Conservation (phyloP, 2,888 invertebrate genomes). For the Uropetala carovei region DNA sequence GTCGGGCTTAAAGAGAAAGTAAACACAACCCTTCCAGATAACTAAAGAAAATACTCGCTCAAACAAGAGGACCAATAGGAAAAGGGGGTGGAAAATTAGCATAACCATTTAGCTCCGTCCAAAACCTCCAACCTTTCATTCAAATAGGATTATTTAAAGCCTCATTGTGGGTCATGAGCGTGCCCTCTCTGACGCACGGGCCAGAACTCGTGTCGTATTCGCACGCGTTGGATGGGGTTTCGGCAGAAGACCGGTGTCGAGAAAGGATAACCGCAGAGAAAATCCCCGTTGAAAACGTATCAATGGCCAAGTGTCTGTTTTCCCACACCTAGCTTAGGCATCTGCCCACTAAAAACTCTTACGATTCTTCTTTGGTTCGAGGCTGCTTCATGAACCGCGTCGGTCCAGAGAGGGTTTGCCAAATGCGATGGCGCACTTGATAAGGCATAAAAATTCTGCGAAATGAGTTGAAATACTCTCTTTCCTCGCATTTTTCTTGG, state of each 20-base stretch:
- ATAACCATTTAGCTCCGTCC: not conserved
- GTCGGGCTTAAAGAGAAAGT: not conserved
- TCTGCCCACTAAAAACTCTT: not conserved
- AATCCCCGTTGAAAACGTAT: conserved; percentile 47
- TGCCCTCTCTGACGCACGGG: not conserved
- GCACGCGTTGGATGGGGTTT: not conserved
- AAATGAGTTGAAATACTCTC: no score
- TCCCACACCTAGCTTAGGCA: not conserved
- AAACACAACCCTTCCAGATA: not conserved
- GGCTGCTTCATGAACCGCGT: no score
- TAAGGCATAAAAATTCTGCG: no score
- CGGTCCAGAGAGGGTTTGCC: no score
- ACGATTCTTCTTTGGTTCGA: not conserved
- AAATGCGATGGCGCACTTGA: no score
- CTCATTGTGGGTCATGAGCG: not conserved
- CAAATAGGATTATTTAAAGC: conserved; percentile 13
- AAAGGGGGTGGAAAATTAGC: conserved; percentile 1
- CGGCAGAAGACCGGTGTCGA: not conserved
- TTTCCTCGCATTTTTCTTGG: no score
- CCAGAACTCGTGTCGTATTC: not conserved
- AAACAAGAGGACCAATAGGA: not conserved
- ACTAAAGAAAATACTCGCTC: conserved; percentile 1
- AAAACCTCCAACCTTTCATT: not conserved
- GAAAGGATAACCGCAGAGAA: conserved; percentile 7
- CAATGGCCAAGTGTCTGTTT: not conserved